These are phyloP conservation scores for Aphelocoma coerulescens DNA, from an alignment of 2,113 vertebrate genomes.

Conservation along the genomic window DNA sequence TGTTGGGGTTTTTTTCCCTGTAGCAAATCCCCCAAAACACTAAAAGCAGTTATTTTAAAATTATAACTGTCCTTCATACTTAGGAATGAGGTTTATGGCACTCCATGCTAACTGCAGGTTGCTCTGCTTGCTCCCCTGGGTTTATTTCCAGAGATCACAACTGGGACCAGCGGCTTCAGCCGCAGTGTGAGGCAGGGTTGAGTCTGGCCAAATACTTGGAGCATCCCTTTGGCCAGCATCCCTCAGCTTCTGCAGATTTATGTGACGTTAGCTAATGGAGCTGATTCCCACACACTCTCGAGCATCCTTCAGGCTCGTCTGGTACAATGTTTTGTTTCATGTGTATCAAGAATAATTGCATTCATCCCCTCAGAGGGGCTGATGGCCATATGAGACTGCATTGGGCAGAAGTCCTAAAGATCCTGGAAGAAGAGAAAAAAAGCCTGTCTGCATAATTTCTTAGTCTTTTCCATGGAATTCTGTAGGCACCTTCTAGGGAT, in stretches of 20 bases:
- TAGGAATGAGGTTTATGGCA: background rate
- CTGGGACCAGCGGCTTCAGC: background rate
- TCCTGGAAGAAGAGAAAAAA: background rate
- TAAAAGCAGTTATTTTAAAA: conserved; percentile 21
- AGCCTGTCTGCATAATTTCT: background rate
- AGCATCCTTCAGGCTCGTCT: background rate
- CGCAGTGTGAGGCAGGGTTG: background rate
- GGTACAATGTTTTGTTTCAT: background rate
- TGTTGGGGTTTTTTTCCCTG: rapidly evolving
- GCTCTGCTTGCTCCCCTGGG: background rate
- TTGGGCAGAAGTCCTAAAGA: background rate
- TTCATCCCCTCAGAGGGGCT: background rate
- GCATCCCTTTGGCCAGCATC: background rate
- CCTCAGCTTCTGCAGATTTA: background rate
- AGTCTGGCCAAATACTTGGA: background rate
- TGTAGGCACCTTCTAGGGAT: background rate
- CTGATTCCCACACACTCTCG: background rate
- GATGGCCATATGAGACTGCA: background rate
- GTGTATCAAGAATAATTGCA: background rate
- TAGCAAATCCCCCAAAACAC: background rate
- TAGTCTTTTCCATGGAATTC: background rate
- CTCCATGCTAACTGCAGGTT: background rate
- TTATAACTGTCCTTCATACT: background rate
- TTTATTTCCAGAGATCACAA: background rate
- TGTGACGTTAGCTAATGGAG: background rate